Base-by-base conservation (phyloP, 2,888 invertebrate genomes). In the Silvanus unidentatus region DNA sequence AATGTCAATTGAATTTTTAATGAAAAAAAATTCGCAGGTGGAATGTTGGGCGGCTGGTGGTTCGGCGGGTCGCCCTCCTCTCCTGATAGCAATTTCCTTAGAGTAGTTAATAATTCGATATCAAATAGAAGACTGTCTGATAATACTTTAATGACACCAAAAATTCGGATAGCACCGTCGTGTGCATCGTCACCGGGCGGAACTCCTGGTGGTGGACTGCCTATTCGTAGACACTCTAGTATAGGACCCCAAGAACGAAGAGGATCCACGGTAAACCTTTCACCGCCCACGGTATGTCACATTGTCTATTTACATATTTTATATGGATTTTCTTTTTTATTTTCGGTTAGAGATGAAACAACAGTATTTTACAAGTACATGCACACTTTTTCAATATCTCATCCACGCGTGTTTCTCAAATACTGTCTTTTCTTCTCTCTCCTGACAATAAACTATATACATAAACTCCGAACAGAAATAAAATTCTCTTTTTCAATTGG, bases 201-300 rank as follows among this genome's bases (percentile, higher is more conserved):
- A 10, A 80, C 80, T 1, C 85, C 88, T 4, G 84, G 82, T 43
- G 78, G 84, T 22, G 88, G 88, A 1, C 73, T 93, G 48, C 92
- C 92, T 11, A 85, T 87, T 28, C 81, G 93, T 42, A 82, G 93
- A 15, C 94, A 94, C 71, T 93, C 92, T 44, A 91, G 90, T 72
- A 92, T 91, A 59, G 92, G 91, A 14, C 89, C 92, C 1, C 91
- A 92, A 65, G 91, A 93, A 68, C 80, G 91, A 51, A 82, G 90
- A 42, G 85, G 85, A 44, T 89, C 89, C 10, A 84, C 85, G 49
- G 84, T 87, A 55, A 90, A 91, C 74, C 77, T 91, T 49, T 91
- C 91, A 49, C 91, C 91, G 56, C 90, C 91, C 57, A 87, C 89
- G 77, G 92, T 92, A 82, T 82, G 84, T 55, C 11, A 14, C 16